Conservation (phyloP, 2,113 vertebrate species). For the Callipepla squamata region DNA sequence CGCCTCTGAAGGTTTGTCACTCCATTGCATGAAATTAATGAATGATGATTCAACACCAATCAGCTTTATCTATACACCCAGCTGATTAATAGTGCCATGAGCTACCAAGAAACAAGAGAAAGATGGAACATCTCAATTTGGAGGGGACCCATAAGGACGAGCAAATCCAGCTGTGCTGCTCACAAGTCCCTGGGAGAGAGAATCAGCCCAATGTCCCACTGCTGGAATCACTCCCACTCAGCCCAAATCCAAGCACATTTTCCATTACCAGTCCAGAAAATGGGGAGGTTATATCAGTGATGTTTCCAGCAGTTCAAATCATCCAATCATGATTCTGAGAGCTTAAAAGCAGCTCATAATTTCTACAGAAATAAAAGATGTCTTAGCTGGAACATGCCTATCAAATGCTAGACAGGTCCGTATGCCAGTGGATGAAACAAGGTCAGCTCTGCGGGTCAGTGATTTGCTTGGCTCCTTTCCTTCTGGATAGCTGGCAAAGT, state of each 20-base stretch:
- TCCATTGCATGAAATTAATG: neutral
- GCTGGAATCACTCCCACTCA: neutral
- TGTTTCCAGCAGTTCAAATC: neutral
- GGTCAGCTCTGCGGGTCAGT: neutral
- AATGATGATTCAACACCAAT: too few relatives aligned
- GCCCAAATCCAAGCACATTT: neutral
- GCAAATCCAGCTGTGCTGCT: neutral
- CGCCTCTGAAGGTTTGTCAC: neutral
- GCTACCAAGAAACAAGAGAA: neutral
- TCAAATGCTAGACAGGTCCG: fast-evolving
- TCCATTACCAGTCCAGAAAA: neutral
- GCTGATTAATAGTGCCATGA: neutral
- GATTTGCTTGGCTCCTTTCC: neutral
- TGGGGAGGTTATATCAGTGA: fast-evolving
- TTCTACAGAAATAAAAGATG: neutral
- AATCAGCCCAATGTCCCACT: neutral
- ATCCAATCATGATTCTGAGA: neutral
- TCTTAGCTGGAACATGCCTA: neutral
- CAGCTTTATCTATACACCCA: neutral
- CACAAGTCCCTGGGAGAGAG: neutral
- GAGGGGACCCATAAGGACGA: too few relatives aligned
- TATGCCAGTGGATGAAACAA: neutral
- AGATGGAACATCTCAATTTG: too few relatives aligned
- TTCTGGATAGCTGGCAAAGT: neutral
- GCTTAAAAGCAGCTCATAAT: neutral